phyloP scores from a whole-genome alignment of 2,888 invertebrate genomes.

The Abrostola triplasia region DNA sequence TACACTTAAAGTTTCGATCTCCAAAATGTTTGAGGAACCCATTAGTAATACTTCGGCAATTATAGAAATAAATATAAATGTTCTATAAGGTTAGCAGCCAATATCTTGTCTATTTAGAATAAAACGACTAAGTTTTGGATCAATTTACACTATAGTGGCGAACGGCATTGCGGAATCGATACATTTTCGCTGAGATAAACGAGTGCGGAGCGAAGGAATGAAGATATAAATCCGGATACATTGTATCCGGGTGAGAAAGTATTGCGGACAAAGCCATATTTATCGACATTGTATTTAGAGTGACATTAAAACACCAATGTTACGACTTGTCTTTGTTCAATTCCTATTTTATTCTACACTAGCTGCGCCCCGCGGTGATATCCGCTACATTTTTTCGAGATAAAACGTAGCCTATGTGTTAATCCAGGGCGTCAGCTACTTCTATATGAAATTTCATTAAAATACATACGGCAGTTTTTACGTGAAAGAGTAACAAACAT shows the following conservation, averaged over 20 bases:
- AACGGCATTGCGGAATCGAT: slow-evolving; percentile 11
- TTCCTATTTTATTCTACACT: background rate
- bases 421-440: too few species aligned
- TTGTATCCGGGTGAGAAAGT: background rate
- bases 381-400: too few species aligned
- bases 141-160: slow-evolving; percentile 29
- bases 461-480: too few species aligned
- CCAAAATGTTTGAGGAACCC: slow-evolving; percentile 23
- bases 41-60: slow-evolving; percentile 23
- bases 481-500: too few species aligned
- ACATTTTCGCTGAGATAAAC: slow-evolving; percentile 8
- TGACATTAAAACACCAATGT: slow-evolving; percentile 1
- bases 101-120: slow-evolving; percentile 41
- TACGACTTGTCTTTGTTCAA: background rate
- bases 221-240: background rate
- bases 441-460: too few species aligned
- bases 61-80: slow-evolving; percentile 15
- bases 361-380: too few species aligned
- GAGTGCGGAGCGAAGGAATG: background rate
- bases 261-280: background rate
- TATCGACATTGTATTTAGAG: background rate
- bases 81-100: slow-evolving; percentile 30
- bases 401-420: too few species aligned
- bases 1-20: slow-evolving; percentile 13
- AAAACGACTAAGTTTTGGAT: slow-evolving; percentile 21